Percentiles rank a stretch among this genome's conserved stretches.
phyloP scores from a whole-genome alignment of 2,113 vertebrate genomes.

The Epinephelus cyanopodus region DNA sequence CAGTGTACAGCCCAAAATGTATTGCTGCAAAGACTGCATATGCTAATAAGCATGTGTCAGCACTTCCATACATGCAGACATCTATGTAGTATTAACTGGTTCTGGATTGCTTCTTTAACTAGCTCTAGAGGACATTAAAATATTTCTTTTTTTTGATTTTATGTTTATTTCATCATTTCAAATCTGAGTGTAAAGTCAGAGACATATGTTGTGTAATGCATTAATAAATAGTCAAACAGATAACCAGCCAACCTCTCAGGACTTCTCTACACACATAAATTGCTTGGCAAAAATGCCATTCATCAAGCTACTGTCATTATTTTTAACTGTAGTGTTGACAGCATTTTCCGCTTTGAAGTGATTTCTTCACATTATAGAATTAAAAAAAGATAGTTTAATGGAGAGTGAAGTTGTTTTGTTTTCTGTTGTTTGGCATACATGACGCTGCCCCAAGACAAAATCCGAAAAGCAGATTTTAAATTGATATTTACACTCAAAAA shows the following conservation, averaged over 20 bases:
- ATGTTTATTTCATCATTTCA: not conserved
- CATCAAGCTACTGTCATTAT: not conserved
- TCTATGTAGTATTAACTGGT: too few relatives aligned
- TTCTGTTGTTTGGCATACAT: not conserved
- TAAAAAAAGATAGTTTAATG: not conserved
- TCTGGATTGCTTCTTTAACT: not conserved
- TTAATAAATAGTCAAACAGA: not conserved
- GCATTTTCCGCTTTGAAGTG: not conserved
- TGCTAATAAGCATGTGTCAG: not conserved
- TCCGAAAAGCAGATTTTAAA: constrained; percentile 2
- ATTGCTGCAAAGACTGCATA: not conserved
- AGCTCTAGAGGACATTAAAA: not conserved
- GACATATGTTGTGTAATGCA: not conserved
- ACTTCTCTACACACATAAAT: too few relatives aligned
- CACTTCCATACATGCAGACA: too few relatives aligned
- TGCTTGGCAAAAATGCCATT: not conserved
- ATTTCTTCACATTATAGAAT: too few relatives aligned
- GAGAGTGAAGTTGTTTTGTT: not conserved
- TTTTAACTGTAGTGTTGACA: not conserved
- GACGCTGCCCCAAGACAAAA: not conserved
- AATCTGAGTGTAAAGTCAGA: not conserved
- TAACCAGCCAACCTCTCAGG: not conserved
- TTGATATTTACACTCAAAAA: not conserved
- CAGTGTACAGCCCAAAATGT: not conserved
- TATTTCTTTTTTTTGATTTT: not conserved